These are phyloP conservation scores for Apis laboriosa DNA, from an alignment of 1,140 invertebrate genomes.

Conservation along the genomic window DNA sequence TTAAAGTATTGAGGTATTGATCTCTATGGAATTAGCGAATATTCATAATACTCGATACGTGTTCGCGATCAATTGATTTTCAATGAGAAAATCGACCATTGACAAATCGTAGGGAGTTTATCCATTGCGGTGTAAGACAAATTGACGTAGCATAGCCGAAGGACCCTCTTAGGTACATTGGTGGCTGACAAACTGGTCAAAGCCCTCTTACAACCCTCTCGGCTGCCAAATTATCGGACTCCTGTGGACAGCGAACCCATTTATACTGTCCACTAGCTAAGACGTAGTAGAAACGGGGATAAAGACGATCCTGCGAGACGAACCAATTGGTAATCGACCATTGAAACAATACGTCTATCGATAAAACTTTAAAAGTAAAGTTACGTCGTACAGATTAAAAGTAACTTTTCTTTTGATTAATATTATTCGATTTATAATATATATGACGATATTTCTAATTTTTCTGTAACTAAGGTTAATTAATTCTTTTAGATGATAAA, in stretches of 20 bases:
- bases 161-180: constrained; percentile 72
- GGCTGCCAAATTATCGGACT: constrained; percentile 77
- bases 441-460: neutral
- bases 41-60: neutral
- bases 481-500: no score
- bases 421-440: neutral
- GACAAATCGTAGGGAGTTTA: constrained; percentile 73
- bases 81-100: constrained; percentile 21
- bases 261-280: constrained; percentile 68
- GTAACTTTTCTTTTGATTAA: neutral
- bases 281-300: constrained; percentile 27
- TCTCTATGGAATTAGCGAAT: neutral
- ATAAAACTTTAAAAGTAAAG: neutral
- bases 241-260: constrained; percentile 76
- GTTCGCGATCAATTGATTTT: constrained; percentile 43
- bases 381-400: neutral
- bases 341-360: neutral
- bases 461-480: no score
- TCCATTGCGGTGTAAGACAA: constrained; percentile 76
- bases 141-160: constrained; percentile 68
- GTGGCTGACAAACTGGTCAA: constrained; percentile 77
- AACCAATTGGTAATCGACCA: constrained; percentile 21
- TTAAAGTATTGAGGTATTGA: neutral
- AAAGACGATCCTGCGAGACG: constrained; percentile 26
- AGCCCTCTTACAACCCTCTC: constrained; percentile 73